Evolutionary conservation across 2,113 vertebrate genomes (phyloP), one percentile per base, ranked within the genome.

Genomic region (Sprattus sprattus): DNA sequence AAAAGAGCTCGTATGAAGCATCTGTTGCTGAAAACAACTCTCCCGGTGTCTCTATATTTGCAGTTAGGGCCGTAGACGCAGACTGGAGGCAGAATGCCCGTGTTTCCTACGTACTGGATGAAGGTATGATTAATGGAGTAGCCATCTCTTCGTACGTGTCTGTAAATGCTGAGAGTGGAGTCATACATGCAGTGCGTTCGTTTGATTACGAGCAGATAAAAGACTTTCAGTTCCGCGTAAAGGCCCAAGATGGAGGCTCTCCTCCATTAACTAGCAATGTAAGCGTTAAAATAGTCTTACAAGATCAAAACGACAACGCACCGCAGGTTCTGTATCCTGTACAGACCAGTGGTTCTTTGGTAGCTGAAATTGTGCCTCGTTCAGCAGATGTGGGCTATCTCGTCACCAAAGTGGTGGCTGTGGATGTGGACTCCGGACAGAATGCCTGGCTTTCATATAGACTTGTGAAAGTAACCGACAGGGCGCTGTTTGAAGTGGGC

Each of bases 291-390:
- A 84, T 96, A 20, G 90, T 88, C 0, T 88, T 96, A 18, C 57
- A 93, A 75, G 94, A 95, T 78, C 91, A 94, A 84, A 95, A 95
- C 0, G 95, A 95, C 91, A 87, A 87, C 86, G 83, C 82, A 7
- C 86, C 86, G 32, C 86, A 84, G 52, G 78, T 87, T 45, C 83
- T 87, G 54, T 84, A 87, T 44, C 86, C 88, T 45, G 88, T 89
- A 45, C 85, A 85, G 54, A 87, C 83, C 54, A 71, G 81, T 44
- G 45, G 83, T 32, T 89, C 83, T 85, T 6, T 50, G 20, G 44
- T 85, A 57, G 71, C 87, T 25, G 87, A 88, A 86, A 88, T 88
- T 45, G 82, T 88, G 49, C 60, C 85, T 82, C 88, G 85, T 81
- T 89, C 83, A 71, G 88, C 88, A 46, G 85, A 89, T 67, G 83